phyloP scores from a whole-genome alignment of 1,140 invertebrate species.

The Magallana ariakensis region DNA sequence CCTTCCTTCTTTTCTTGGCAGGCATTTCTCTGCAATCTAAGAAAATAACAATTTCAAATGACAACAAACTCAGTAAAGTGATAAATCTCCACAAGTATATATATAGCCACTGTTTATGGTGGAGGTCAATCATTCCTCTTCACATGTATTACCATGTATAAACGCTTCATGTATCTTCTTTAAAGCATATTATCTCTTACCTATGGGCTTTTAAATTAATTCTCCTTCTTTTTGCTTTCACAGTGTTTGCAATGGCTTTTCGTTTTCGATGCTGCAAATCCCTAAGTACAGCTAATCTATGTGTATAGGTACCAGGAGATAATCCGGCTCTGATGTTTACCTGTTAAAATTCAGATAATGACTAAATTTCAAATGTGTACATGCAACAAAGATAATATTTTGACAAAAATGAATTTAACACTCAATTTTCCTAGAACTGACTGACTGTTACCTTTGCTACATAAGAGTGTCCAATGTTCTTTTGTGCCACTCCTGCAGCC shows the following conservation, averaged over 20 bases:
- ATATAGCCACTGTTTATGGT: too few species aligned
- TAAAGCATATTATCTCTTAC: background rate
- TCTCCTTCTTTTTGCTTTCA: constrained; percentile 6
- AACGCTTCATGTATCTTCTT: too few species aligned
- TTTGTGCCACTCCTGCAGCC: constrained; percentile 27
- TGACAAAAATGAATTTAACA: background rate
- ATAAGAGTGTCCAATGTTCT: constrained; percentile 36
- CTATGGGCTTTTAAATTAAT: background rate
- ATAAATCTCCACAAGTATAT: too few species aligned
- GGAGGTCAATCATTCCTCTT: too few species aligned
- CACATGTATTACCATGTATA: too few species aligned
- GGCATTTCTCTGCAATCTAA: background rate
- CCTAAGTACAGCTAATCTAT: constrained; percentile 3
- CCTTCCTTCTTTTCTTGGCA: background rate
- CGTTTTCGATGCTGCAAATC: constrained; percentile 10
- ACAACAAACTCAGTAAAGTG: background rate
- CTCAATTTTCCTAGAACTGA: background rate
- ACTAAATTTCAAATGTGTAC: background rate
- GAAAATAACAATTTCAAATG: background rate
- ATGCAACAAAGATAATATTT: background rate
- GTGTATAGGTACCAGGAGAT: background rate
- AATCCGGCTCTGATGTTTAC: background rate
- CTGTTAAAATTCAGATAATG: background rate
- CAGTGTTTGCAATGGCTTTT: background rate
- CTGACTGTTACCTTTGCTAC: background rate